Conservation (phyloP, 2,113 vertebrate genomes). For the Thymallus thymallus region DNA sequence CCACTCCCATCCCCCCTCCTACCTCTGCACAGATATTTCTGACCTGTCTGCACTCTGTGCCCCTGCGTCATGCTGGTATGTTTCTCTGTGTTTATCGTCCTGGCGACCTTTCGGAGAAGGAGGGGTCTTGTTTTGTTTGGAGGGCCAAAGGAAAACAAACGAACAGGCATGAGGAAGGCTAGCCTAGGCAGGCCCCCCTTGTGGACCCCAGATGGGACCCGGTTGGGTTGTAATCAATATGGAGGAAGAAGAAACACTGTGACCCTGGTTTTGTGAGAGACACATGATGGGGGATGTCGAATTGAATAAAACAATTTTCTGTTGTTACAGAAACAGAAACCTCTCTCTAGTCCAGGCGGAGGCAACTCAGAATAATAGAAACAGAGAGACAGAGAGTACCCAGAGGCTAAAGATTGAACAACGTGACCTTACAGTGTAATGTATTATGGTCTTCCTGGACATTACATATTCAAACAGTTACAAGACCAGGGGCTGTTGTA, state of each 20-base stretch:
- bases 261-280: conserved; percentile 17
- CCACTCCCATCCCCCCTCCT: neutral
- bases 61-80: conserved; percentile 38
- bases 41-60: conserved; percentile 50
- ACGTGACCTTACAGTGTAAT: conserved; percentile 26
- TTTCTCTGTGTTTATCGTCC: conserved; percentile 58
- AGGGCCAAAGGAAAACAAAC: conserved; percentile 61
- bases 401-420: conserved; percentile 1
- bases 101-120: conserved; percentile 32
- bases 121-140: conserved; percentile 68
- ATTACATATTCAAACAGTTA: conserved; percentile 5
- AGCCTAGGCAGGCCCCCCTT: conserved; percentile 20
- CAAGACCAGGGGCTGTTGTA: conserved; percentile 35
- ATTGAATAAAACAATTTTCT: neutral
- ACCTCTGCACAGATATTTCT: conserved; percentile 42
- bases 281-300: conserved; percentile 21
- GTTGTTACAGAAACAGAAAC: conserved; percentile 28
- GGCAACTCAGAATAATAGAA: neutral
- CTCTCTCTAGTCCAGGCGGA: conserved; percentile 9
- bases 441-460: conserved; percentile 1
- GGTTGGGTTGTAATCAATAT: conserved; percentile 28
- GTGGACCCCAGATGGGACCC: conserved; percentile 58
- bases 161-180: conserved; percentile 1
- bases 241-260: conserved; percentile 17
- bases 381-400: neutral